Evolutionary conservation across 1,140 invertebrate genomes (phyloP).

Genomic region (Pogonus chalceus): DNA sequence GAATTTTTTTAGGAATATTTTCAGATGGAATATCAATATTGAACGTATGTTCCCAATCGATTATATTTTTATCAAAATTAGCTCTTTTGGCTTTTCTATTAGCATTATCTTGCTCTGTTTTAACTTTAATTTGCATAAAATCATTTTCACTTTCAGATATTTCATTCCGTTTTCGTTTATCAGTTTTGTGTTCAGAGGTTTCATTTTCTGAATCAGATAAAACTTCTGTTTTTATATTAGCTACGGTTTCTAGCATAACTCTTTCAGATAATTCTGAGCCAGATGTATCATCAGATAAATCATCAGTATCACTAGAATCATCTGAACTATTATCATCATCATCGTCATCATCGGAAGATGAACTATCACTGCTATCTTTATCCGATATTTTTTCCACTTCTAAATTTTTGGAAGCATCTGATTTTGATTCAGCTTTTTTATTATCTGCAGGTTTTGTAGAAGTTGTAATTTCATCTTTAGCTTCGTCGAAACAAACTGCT

Average conservation of each 20-base stretch:
- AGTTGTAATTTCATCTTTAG: neutral
- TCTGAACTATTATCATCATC: neutral
- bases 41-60: neutral
- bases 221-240: conserved; percentile 6
- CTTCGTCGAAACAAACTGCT: neutral
- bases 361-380: neutral
- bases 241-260: neutral
- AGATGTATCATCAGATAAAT: neutral
- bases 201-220: neutral
- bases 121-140: neutral
- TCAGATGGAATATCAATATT: neutral
- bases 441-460: neutral
- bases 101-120: neutral
- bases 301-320: neutral
- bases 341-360: neutral
- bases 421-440: neutral
- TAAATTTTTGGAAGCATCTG: neutral
- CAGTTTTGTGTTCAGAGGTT: neutral
- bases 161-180: neutral
- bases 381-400: neutral
- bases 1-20: neutral
- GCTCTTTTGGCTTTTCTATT: neutral
- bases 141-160: neutral
- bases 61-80: neutral
- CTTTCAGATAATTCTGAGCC: neutral